Evolutionary conservation across 2,113 vertebrate genomes (phyloP), one percentile per base, ranked within the genome.

Genomic region (Albula glossodonta): DNA sequence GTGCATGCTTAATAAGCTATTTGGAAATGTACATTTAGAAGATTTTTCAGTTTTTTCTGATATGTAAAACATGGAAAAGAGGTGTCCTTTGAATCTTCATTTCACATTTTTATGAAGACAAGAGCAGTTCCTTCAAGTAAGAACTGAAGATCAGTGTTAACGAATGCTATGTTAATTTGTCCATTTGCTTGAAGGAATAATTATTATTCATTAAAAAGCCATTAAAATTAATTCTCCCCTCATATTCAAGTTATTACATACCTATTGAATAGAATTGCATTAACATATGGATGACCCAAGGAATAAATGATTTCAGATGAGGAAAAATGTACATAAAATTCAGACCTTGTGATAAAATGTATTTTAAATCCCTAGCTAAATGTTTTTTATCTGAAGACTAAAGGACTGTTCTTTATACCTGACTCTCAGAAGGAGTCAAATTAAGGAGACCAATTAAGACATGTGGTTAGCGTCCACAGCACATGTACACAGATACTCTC

Each of bases 201-300:
- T 74, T 74, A 31, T 74, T 74, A 74, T 74, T 74, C 70, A 74
- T 74, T 8, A 74, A 66, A 74, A 74, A 74, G 70, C n/a, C n/a
- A 74, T 74, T 74, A 10, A 31, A 74, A 74, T 74, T 74, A 74
- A 74, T 74, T 74, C n/a, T 25, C 22, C n/a, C 8, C 22, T n/a
- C 70, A 74, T 25, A 74, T 74, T 31, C n/a, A n/a, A 25, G 11
- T n/a, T 74, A 74, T 74, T 74, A 22, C 22, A 74, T 74, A 74
- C 70, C 70, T 31, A 25, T 74, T 74, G 70, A n/a, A 22, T 10
- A 74, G n/a, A 74, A 74, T 74, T 74, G n/a, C 70, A 74, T 74
- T 74, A 74, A 74, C 25, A 74, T 74, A 74, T 74, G 70, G 70
- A 74, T 74, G n/a, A 74, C 70, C 70, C 10, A n/a, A 74, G 22